Conservation (phyloP, 2,797 vertebrate genomes). For the Diglossa cyanea region DNA sequence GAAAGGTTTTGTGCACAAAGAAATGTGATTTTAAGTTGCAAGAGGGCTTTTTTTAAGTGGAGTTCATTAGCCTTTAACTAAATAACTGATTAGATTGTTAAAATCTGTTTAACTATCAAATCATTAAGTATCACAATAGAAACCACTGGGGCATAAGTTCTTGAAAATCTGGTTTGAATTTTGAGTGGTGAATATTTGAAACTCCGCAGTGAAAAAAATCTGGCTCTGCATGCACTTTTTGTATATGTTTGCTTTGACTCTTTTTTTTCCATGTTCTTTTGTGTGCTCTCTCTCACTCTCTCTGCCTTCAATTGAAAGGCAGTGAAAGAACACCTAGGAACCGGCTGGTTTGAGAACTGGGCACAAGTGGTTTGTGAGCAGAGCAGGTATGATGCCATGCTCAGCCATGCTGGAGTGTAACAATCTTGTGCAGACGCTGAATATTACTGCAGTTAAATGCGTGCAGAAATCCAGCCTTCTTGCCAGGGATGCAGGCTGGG, state of each 20-base stretch:
- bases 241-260: constrained; percentile 9
- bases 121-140: background rate
- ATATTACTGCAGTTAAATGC: background rate
- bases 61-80: background rate
- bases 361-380: background rate
- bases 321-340: background rate
- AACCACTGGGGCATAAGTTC: background rate
- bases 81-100: background rate
- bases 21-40: background rate
- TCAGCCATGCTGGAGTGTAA: background rate
- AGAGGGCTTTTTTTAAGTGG: background rate
- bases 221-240: background rate
- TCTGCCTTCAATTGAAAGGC: background rate
- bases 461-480: background rate
- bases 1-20: background rate
- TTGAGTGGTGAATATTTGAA: constrained; percentile 6
- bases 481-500: background rate
- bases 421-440: background rate
- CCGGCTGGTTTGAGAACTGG: background rate
- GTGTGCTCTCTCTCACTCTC: background rate
- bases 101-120: background rate
- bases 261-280: background rate
- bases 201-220: background rate
- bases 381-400: background rate
- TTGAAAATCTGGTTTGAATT: constrained; percentile 53